phyloP scores from a whole-genome alignment of 92 coral and sea anemone species.

The Chrysogorgia sp. region DNA sequence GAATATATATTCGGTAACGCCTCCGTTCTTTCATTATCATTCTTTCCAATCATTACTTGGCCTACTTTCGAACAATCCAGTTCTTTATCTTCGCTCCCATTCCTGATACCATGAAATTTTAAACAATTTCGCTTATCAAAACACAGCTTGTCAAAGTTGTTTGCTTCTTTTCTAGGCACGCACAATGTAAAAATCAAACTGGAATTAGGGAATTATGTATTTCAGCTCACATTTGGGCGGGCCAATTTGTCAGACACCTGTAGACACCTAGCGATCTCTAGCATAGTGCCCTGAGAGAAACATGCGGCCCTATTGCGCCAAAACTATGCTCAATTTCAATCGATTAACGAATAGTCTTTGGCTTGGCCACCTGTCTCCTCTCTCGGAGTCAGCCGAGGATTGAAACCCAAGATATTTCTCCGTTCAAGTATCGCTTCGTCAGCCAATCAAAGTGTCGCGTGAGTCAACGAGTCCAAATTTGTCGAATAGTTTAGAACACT shows the following conservation, averaged over 20 bases:
- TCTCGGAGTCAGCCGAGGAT: neutral
- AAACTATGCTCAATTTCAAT: neutral
- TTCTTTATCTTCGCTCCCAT: neutral
- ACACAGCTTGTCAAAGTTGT: slow-evolving; percentile 22
- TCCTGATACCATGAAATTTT: slow-evolving; percentile 7
- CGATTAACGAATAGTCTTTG: slow-evolving; percentile 31
- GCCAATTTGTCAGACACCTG: neutral
- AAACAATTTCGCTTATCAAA: slow-evolving; percentile 14
- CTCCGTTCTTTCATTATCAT: neutral
- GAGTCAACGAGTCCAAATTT: slow-evolving; percentile 36
- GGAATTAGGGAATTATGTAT: neutral
- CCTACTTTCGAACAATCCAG: neutral
- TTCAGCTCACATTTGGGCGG: too few species aligned
- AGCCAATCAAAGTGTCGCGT: slow-evolving; percentile 40
- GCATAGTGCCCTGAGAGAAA: neutral
- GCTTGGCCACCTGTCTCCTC: slow-evolving; percentile 20
- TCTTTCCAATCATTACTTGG: neutral
- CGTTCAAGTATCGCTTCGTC: neutral
- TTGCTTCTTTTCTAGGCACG: neutral
- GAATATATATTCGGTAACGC: neutral
- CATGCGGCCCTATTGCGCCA: neutral
- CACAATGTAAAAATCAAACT: neutral
- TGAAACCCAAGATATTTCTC: slow-evolving; percentile 11
- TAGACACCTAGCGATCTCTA: neutral
- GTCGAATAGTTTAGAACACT: slow-evolving; percentile 38